phyloP scores from a whole-genome alignment of 2,888 invertebrate genomes.

The Ormia ochracea region DNA sequence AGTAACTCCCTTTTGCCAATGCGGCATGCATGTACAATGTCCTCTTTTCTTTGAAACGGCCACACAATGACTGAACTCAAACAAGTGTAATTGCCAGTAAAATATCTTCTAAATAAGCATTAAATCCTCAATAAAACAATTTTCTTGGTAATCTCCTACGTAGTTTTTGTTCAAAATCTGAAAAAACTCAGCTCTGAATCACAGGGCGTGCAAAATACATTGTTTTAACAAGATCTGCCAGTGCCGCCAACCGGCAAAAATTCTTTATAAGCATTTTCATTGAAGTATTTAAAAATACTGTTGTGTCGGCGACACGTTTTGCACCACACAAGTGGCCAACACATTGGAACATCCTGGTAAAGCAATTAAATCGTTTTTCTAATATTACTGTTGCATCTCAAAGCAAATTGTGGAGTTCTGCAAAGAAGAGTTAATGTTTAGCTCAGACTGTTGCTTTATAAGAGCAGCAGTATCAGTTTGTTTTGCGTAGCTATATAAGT shows the following conservation, averaged over 20 bases:
- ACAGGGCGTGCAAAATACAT: conserved; percentile 33
- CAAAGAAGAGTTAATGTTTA: background rate
- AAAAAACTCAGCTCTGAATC: conserved; percentile 37
- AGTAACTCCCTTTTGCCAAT: background rate
- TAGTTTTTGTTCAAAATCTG: conserved; percentile 39
- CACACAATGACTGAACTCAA: conserved; percentile 31
- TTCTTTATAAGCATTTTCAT: background rate
- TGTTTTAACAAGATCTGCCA: background rate
- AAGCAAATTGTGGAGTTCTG: conserved; percentile 4
- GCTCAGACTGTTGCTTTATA: background rate
- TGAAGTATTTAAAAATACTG: background rate
- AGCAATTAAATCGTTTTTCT: background rate
- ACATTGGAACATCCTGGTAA: conserved; percentile 53
- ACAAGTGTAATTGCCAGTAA: conserved; percentile 16
- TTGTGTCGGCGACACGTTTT: background rate
- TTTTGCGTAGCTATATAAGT: background rate
- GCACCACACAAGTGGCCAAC: background rate
- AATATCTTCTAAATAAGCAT: conserved; percentile 41
- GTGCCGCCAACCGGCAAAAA: background rate
- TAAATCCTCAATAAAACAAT: conserved; percentile 49
- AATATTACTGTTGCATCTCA: background rate
- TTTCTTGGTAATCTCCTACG: conserved; percentile 22
- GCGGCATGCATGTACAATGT: too few relatives aligned
- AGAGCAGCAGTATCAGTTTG: background rate
- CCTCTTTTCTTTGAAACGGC: conserved; percentile 14